These are phyloP conservation scores for Spinus olivaceus DNA, from an alignment of 2,797 vertebrate species.

Conservation along the genomic window DNA sequence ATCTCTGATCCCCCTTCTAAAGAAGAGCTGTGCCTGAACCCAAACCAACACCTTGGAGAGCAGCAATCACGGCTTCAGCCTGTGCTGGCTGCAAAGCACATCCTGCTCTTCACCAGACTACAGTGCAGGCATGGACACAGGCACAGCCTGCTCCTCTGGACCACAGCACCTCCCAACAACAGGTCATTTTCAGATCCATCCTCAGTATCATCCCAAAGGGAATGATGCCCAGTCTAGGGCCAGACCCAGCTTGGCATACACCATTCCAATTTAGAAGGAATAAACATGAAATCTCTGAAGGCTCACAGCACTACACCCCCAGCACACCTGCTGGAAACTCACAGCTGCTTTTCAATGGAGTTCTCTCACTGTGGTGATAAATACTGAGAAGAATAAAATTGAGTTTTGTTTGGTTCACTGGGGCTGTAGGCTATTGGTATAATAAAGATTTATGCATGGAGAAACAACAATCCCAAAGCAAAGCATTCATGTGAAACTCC, in stretches of 20 bases:
- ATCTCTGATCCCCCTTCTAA: not conserved
- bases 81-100: not conserved
- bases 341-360: not conserved
- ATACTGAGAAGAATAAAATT: conserved; percentile 28
- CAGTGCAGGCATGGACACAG: not conserved
- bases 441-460: conserved; percentile 61
- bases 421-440: conserved; percentile 20
- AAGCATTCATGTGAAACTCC: conserved; percentile 44
- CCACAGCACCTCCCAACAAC: not conserved
- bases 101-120: not conserved
- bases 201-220: not conserved
- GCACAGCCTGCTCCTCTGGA: not conserved
- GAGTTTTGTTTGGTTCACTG: conserved; percentile 32
- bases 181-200: not conserved
- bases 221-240: not conserved
- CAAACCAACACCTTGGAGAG: not conserved
- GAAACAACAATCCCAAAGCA: conserved; percentile 47
- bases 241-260: not conserved
- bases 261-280: not conserved
- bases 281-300: not conserved
- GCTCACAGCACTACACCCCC: not conserved
- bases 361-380: conserved; percentile 10
- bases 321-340: not conserved
- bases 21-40: not conserved
- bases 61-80: not conserved